Base-by-base conservation (phyloP, 2,113 vertebrate genomes). In the Macaca mulatta region DNA sequence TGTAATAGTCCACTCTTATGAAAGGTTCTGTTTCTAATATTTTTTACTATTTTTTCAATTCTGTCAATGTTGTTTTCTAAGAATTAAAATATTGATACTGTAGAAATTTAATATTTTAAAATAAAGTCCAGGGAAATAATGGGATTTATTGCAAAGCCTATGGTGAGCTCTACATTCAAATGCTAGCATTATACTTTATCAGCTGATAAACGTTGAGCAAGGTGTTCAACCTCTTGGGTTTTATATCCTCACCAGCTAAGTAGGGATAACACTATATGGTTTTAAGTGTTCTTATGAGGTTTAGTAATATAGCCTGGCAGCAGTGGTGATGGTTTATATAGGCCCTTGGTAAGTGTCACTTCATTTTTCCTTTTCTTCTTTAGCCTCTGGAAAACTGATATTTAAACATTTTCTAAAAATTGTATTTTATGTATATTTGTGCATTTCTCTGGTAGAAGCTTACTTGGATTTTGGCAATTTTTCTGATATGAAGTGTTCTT, bases 1-100 rank as follows among this genome's bases (percentile, higher is more conserved):
- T 38, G 8, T 32, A 80, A 30, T 43, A 45, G 25, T 81, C 6
- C 45, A 4, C 23, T 92, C 27, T 74, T 93, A 89, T 20, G 50
- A 93, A 93, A 74, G 23, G 13, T 55, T 86, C 32, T 90, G 5
- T 82, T 96, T 93, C 38, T 80, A 38, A 85, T 67, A 30, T 86
- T 96, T 95, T 69, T 43, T 16, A 77, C 48, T 45, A 45, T 74
- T 64, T 89, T 91, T 84, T 85, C 18, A 94, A 75, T 92, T 87
- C 30, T 96, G 22, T 12, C 32, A 78, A 2, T 91, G 35, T 52
- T 75, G 5, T 91, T 91, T 96, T 85, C 40, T 87, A 91, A 67
- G 27, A 87, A 70, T 87, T 89, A 95, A 94, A 92, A 61, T 94
- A 77, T 0, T 85, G 48, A 85, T 83, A 59, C n/a, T 95, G 10